Base-by-base conservation (phyloP, 2,797 vertebrate genomes). In the Melanotaenia boesemani region DNA sequence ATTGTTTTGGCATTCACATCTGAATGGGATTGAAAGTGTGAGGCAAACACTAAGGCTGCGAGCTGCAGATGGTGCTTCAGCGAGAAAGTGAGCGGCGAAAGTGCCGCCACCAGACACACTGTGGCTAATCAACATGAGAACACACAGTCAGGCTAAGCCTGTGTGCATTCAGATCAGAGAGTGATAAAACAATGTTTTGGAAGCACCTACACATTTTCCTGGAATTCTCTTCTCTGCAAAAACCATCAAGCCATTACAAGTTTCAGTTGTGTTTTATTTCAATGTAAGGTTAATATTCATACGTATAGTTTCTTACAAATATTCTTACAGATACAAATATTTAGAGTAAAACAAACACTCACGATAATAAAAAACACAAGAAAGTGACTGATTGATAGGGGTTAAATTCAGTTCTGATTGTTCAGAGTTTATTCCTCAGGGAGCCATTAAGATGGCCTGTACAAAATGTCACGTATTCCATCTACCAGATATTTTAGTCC, bases 1-100 rank as follows among this genome's bases (percentile, higher is more conserved):
- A 93, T 91, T 91, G 90, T 93, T 89, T 88, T 91, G 92, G 90
- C 88, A 79, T 80, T 79, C 79, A 36, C 81, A 74, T 89, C 79
- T 88, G 85, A 91, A 90, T 77, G 77, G 86, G 76, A 86, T 46
- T 62, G 74, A 86, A 84, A 90, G 86, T 74, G 84, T n/a, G 76
- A 86, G 77, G 82, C 80, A 87, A 88, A 91, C 85, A 82, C 24
- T 2, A 68, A 70, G 69, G 79, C 77, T 48, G 67, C 0, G 5
- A 57, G 70, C 73, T 83, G 85, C 90, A 90, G 86, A 91, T 89
- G 91, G 85, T 52, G 73, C 80, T 72, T 66, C 70, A 22, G 63
- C 1, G 66, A 85, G 68, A 70, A 58, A 79, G 70, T 32, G 64
- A 76, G 61, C 37, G 81, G 74, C 68, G 20, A 65, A 76, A 83